Conservation (phyloP, 2,113 vertebrate genomes). For the Glareola pratincola region DNA sequence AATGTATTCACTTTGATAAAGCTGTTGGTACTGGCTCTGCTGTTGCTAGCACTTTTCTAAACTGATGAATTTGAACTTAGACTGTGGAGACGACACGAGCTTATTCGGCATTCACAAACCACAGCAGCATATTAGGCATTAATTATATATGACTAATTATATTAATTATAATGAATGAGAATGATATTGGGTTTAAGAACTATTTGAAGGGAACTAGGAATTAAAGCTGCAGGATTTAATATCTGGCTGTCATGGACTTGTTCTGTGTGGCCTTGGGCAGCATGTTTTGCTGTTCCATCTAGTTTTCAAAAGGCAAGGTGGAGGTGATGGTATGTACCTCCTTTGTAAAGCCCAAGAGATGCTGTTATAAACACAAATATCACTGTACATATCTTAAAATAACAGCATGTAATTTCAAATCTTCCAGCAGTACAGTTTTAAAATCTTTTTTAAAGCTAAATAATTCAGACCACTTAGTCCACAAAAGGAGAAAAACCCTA, state of each 20-base stretch:
- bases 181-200: background rate
- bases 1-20: background rate
- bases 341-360: background rate
- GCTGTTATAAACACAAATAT: background rate
- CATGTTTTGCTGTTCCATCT: background rate
- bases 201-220: constrained; percentile 14
- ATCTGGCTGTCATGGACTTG: background rate
- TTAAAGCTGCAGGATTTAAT: background rate
- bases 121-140: background rate
- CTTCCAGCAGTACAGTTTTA: background rate
- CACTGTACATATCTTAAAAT: background rate
- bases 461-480: background rate
- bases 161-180: constrained; percentile 25
- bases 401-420: background rate
- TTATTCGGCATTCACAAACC: background rate
- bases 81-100: background rate
- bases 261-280: background rate
- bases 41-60: background rate
- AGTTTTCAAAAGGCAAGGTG: background rate
- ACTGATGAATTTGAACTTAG: background rate
- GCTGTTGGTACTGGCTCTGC: background rate
- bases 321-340: background rate
- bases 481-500: background rate
- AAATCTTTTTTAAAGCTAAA: background rate
- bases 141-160: constrained; percentile 33